These are phyloP conservation scores for Sebastes matsubarae DNA, from an alignment of 2,797 vertebrate genomes.

Conservation along the genomic window DNA sequence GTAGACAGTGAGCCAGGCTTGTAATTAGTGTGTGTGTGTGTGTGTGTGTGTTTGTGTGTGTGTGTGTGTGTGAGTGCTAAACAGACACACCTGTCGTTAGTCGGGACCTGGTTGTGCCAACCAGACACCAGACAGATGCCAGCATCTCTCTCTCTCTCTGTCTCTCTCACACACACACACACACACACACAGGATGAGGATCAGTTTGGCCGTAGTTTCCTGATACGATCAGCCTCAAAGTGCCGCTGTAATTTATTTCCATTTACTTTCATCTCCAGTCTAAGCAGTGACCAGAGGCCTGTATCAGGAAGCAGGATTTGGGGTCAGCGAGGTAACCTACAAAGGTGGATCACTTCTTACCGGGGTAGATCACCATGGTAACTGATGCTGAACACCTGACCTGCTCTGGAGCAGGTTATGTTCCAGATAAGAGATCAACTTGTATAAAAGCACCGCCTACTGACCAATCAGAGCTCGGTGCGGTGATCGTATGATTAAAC, in stretches of 20 bases:
- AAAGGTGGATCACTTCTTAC: too few relatives aligned
- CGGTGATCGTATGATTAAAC: too few relatives aligned
- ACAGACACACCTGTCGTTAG: constrained; percentile 46
- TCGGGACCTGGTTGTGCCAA: constrained; percentile 11
- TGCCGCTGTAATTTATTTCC: constrained; percentile 32
- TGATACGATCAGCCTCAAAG: constrained; percentile 12
- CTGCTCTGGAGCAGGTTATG: too few relatives aligned
- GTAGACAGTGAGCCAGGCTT: constrained; percentile 31
- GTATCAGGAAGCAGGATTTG: not conserved
- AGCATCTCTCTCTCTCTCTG: not conserved
- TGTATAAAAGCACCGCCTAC: too few relatives aligned
- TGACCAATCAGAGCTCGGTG: too few relatives aligned
- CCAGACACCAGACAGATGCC: constrained; percentile 19
- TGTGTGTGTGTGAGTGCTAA: not conserved
- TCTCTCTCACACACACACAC: not conserved
- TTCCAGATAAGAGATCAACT: too few relatives aligned
- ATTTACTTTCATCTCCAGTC: constrained; percentile 9
- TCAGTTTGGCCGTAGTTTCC: constrained; percentile 2
- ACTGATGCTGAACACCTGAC: too few relatives aligned
- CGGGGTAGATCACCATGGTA: not conserved
- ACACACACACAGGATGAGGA: not conserved
- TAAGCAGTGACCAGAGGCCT: constrained; percentile 3
- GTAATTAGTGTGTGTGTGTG: constrained; percentile 28
- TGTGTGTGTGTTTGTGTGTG: not conserved
- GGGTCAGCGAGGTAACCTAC: too few relatives aligned